Evolutionary conservation across 2,113 vertebrate species (phyloP).

Genomic region (Mesitornis unicolor): DNA sequence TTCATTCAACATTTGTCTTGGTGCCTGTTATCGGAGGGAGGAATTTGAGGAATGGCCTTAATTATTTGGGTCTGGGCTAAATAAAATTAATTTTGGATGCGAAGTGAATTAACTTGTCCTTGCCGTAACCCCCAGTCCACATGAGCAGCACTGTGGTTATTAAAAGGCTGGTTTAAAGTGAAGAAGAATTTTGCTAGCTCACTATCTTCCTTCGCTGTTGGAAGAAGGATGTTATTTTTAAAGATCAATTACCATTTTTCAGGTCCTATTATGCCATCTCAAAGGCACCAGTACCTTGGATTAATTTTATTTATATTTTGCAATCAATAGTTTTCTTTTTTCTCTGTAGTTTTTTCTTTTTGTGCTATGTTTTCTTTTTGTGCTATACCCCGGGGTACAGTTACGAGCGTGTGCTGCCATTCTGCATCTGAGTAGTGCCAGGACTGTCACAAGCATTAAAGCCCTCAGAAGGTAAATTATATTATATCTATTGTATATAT

Average conservation of each 20-base stretch:
- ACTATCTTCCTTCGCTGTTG: not conserved
- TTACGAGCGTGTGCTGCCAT: constrained; percentile 39
- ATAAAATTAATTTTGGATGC: not conserved
- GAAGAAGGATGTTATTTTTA: not conserved
- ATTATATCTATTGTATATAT: too few species aligned
- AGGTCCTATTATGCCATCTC: not conserved
- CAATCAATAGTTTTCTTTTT: not conserved
- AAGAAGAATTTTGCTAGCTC: not conserved
- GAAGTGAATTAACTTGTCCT: not conserved
- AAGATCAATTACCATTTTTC: not conserved
- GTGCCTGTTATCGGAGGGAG: not conserved
- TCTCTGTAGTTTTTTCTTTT: not conserved
- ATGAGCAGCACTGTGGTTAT: not conserved
- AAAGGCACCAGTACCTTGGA: not conserved
- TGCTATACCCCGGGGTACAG: constrained; percentile 5
- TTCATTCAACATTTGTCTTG: not conserved
- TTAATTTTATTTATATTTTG: constrained; percentile 1
- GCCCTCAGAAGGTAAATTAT: not conserved
- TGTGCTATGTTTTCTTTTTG: not conserved
- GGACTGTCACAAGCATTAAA: constrained; percentile 14
- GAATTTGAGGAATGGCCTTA: not conserved
- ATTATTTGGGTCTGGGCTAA: not conserved
- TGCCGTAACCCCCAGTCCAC: not conserved
- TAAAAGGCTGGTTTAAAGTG: not conserved
- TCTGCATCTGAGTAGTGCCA: constrained; percentile 34